Evolutionary conservation across 2,113 vertebrate species (phyloP), one percentile per base, ranked within the genome.

Genomic region (Chaenogobius annularis): DNA sequence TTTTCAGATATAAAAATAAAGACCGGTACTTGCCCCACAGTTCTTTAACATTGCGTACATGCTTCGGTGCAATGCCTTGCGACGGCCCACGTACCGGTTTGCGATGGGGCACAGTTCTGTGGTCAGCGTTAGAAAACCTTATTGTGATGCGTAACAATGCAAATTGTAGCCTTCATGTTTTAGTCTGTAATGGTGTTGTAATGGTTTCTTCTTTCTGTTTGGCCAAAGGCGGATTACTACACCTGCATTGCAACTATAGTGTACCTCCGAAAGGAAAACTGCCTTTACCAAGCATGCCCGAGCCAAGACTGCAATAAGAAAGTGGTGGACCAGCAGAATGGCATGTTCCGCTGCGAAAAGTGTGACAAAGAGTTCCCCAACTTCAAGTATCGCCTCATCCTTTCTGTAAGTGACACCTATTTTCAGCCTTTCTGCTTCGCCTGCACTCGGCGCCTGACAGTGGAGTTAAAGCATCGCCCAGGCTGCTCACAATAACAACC

Each of bases 331-430:
- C 95, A 97, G 20, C 96, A 98, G 17, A 99, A 98, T 0, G 97
- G 97, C 23, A 94, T 98, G 72, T 99, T 92, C 78, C 96, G 97
- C 65, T 99, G 98, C 12, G 98, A 99, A 68, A 98, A 99, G 87
- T 99, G 98, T 0, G 95, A 99, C 88, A 93, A 93, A 20, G 97
- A 99, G 50, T 98, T 96, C 83, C 95, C 97, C 77, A 96, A 94
- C 89, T 99, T 97, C 94, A 98, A 98, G 88, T 97, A 99, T 89
- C 97, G 97, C 69, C 94, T 99, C 92, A 97, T 99, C 90, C 94
- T 99, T 0, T 95, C 95, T 56, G 98, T 99, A 79, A 96, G 96
- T 92, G 44, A 79, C 75, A 31, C 23, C 1, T n/a, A 17, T 59
- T n/a, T 63, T 63, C 61, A 40, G 61, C 35, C 17, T 63, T 63